Conservation (phyloP, 2,113 vertebrate species). For the Scopus umbretta region DNA sequence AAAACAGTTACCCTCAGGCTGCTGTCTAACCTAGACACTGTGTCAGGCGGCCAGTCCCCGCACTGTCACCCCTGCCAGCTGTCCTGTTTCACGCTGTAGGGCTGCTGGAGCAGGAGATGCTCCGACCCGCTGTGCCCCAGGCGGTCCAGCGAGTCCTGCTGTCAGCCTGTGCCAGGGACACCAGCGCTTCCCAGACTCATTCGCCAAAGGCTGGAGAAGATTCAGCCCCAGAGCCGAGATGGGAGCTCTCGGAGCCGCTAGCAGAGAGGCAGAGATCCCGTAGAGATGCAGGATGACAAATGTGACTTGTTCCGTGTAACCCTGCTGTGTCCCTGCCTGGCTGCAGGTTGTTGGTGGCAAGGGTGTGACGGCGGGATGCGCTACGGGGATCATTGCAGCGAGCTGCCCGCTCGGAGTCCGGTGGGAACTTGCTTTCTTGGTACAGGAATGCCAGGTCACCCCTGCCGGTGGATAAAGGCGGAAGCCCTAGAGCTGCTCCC, state of each 20-base stretch:
- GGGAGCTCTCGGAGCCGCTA: neutral
- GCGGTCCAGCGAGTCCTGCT: neutral
- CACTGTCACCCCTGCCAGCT: neutral
- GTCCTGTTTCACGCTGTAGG: neutral
- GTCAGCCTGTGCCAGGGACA: neutral
- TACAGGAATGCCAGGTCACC: neutral
- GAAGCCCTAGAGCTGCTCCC: neutral
- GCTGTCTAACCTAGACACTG: neutral
- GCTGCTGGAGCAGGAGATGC: neutral
- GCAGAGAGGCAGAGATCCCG: neutral
- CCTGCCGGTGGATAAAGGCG: rapidly evolving
- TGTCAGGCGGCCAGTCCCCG: neutral
- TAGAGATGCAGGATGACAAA: neutral
- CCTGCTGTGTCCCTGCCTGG: neutral
- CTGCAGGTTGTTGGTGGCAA: neutral
- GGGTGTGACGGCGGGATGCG: neutral
- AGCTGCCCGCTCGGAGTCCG: neutral
- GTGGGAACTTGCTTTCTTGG: neutral
- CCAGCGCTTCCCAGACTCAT: rapidly evolving
- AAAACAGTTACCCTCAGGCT: neutral
- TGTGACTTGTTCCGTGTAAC: neutral
- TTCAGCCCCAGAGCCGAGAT: neutral
- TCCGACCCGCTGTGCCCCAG: neutral
- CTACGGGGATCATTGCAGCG: rapidly evolving
- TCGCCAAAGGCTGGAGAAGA: neutral